A percentile compares a stretch with the other conserved stretches of the same genome.
phyloP scores from a whole-genome alignment of 2,113 vertebrate species.

The Cathartes aura region DNA sequence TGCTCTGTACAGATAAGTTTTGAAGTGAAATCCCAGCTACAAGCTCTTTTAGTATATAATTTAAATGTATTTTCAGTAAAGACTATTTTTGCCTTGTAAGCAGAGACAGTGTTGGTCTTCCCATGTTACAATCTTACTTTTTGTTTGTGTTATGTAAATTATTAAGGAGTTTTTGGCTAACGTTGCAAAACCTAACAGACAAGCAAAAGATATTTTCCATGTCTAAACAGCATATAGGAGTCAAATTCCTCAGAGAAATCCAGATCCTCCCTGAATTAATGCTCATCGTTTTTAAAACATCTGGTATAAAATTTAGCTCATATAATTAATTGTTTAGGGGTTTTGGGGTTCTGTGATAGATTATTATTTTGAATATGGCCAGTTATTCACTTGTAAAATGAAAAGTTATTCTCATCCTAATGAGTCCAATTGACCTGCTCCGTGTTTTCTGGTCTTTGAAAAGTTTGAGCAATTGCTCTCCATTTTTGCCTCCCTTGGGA shows the following conservation, averaged over 20 bases:
- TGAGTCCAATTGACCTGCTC: not conserved
- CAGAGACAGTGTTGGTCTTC: not conserved
- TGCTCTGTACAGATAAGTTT: constrained; percentile 4
- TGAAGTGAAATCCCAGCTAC: constrained; percentile 24
- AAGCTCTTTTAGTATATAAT: not conserved
- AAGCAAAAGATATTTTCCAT: not conserved
- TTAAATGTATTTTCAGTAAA: constrained; percentile 49
- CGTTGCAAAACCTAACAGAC: not conserved
- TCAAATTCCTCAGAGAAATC: not conserved
- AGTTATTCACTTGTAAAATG: not conserved
- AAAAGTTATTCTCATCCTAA: not conserved
- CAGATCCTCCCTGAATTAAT: not conserved
- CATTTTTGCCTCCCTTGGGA: not conserved
- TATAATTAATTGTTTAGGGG: not conserved
- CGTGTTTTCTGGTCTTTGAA: not conserved
- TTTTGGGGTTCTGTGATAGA: not conserved
- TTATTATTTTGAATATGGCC: not conserved
- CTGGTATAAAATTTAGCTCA: not conserved
- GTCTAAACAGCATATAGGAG: not conserved
- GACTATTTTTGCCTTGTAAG: not conserved
- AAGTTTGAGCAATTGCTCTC: not conserved
- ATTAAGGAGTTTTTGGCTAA: not conserved
- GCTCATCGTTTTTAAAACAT: not conserved
- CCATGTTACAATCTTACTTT: not conserved
- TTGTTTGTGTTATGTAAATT: not conserved